Evolutionary conservation across 1,140 invertebrate genomes (phyloP).

Genomic region (Drosophila sulfurigaster): DNA sequence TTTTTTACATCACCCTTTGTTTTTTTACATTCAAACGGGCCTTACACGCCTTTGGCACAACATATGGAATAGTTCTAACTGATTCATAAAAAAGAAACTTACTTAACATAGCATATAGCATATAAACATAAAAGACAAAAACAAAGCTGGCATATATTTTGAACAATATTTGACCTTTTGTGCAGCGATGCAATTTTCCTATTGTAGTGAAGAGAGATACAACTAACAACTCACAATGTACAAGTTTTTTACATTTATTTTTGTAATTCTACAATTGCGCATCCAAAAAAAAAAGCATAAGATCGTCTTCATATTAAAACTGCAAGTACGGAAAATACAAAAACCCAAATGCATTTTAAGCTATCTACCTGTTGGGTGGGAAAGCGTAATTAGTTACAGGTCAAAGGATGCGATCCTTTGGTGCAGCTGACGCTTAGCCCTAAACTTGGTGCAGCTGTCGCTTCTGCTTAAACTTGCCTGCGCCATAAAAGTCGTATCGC

Average conservation of each 20-base stretch:
- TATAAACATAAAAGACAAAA: slow-evolving; percentile 54
- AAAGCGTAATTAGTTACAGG: neutral
- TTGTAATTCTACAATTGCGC: slow-evolving; percentile 72
- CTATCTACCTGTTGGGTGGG: neutral
- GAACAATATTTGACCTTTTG: slow-evolving; percentile 57
- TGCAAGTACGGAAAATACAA: slow-evolving; percentile 59
- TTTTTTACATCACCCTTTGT: slow-evolving; percentile 13
- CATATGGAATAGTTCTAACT: slow-evolving; percentile 40
- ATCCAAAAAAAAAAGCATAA: slow-evolving; percentile 41
- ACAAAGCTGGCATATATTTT: slow-evolving; percentile 64
- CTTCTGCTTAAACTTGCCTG: neutral
- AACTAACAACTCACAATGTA: slow-evolving; percentile 80
- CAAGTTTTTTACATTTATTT: slow-evolving; percentile 84
- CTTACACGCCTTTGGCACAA: slow-evolving; percentile 52
- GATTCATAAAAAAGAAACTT: slow-evolving; percentile 23
- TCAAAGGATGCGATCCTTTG: neutral
- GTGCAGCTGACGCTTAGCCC: neutral
- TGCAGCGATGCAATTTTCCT: slow-evolving; percentile 68
- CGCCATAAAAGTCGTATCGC: slow-evolving; percentile 12
- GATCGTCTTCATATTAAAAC: slow-evolving; percentile 72
- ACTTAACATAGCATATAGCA: slow-evolving; percentile 23
- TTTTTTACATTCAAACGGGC: slow-evolving; percentile 42
- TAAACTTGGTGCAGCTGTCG: neutral
- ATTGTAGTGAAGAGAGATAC: slow-evolving; percentile 58
- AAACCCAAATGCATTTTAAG: slow-evolving; percentile 4